phyloP scores from a whole-genome alignment of 2,113 vertebrate genomes.

The Mustela lutreola region DNA sequence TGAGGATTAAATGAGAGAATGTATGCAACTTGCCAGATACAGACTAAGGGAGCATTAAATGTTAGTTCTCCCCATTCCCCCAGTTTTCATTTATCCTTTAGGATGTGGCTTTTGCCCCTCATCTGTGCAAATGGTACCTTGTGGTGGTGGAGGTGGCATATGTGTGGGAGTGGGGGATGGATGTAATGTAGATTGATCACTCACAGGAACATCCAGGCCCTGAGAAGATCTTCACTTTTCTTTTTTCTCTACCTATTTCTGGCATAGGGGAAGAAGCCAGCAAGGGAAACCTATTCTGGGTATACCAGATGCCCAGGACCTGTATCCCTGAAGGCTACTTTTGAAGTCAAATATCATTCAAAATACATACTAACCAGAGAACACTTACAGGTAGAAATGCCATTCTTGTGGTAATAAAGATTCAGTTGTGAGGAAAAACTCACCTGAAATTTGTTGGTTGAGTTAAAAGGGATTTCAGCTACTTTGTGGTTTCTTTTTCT shows the following conservation, averaged over 20 bases:
- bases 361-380: neutral
- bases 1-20: neutral
- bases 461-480: conserved; percentile 92
- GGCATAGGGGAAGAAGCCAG: neutral
- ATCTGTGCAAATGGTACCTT: neutral
- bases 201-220: neutral
- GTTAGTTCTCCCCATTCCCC: neutral
- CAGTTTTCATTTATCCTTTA: neutral
- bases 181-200: neutral
- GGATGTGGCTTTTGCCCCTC: neutral
- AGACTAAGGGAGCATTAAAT: neutral
- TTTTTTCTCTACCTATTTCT: neutral
- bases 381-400: neutral
- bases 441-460: conserved; percentile 92
- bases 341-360: neutral
- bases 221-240: neutral
- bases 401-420: neutral
- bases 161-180: neutral
- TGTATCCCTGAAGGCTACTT: neutral
- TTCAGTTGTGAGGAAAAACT: neutral
- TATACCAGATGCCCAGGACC: neutral
- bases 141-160: neutral
- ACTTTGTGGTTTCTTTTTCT: conserved; percentile 88
- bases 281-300: neutral
- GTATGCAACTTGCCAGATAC: no score